Conservation (phyloP, 2,797 vertebrate species). For the Arnoldichthys spilopterus region DNA sequence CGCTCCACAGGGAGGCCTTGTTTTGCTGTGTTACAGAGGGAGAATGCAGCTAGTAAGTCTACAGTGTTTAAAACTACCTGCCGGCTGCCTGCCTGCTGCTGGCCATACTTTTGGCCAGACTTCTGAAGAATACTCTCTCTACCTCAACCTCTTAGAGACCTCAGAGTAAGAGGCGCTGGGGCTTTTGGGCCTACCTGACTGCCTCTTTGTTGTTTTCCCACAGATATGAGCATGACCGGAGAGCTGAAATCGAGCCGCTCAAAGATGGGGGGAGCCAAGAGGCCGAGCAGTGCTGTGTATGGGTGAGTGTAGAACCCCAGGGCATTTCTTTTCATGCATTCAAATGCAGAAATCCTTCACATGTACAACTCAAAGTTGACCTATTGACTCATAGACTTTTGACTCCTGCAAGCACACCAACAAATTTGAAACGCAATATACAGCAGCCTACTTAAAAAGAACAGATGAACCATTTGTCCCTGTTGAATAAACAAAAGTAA, state of each 20-base stretch:
- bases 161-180: background rate
- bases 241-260: constrained; percentile 80
- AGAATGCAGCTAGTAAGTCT: background rate
- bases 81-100: constrained; percentile 16
- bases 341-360: background rate
- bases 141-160: background rate
- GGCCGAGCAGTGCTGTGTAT: constrained; percentile 75
- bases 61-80: constrained; percentile 32
- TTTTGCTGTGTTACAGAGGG: constrained; percentile 1
- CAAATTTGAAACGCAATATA: background rate
- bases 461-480: background rate
- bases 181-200: constrained; percentile 41
- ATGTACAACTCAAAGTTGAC: background rate
- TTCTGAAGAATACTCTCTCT: constrained; percentile 7
- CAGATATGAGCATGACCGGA: constrained; percentile 84
- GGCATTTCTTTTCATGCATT: background rate
- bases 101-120: constrained; percentile 24
- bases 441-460: background rate
- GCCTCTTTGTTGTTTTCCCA: constrained; percentile 40
- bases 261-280: constrained; percentile 75
- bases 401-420: background rate
- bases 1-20: constrained; percentile 14
- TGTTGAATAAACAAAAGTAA: no score
- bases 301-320: constrained; percentile 71
- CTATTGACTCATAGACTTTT: background rate